A percentile compares a stretch with the other conserved stretches of the same genome.
Conservation (phyloP, 2,888 invertebrate species). For the Pheosia tremula region DNA sequence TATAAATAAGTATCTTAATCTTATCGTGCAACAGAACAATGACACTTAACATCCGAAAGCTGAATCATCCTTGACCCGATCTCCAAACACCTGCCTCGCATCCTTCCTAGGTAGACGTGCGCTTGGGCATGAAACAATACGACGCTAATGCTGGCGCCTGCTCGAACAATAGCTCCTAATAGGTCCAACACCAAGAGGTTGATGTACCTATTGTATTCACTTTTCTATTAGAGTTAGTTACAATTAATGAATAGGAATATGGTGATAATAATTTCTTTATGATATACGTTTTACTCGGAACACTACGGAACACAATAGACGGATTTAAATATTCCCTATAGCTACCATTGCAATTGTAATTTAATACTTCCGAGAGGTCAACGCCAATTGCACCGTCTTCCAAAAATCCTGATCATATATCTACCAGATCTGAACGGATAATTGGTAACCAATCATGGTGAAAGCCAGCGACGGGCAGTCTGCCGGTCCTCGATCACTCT, state of each 20-base stretch:
- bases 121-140: conserved; percentile 53
- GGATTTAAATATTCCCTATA: background rate
- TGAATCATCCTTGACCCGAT: conserved; percentile 57
- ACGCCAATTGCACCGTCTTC: conserved; percentile 37
- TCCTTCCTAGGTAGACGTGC: conserved; percentile 44
- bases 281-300: background rate
- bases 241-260: conserved; percentile 36
- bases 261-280: conserved; percentile 20
- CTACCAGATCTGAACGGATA: conserved; percentile 54
- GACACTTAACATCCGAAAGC: conserved; percentile 29
- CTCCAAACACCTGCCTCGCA: conserved; percentile 52
- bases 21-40: conserved; percentile 28
- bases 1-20: conserved; percentile 1
- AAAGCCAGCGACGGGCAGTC: conserved; percentile 56
- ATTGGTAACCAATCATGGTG: conserved; percentile 67
- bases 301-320: no score
- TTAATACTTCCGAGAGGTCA: conserved; percentile 21
- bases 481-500: conserved; percentile 47
- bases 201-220: conserved; percentile 33
- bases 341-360: background rate
- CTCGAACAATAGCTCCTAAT: conserved; percentile 57
- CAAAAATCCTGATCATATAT: conserved; percentile 45
- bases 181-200: conserved; percentile 41
- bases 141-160: conserved; percentile 50
- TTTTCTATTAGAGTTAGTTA: conserved; percentile 26